These are phyloP conservation scores for Drosophila leontia DNA, from an alignment of 1,140 invertebrate species.

Conservation along the genomic window DNA sequence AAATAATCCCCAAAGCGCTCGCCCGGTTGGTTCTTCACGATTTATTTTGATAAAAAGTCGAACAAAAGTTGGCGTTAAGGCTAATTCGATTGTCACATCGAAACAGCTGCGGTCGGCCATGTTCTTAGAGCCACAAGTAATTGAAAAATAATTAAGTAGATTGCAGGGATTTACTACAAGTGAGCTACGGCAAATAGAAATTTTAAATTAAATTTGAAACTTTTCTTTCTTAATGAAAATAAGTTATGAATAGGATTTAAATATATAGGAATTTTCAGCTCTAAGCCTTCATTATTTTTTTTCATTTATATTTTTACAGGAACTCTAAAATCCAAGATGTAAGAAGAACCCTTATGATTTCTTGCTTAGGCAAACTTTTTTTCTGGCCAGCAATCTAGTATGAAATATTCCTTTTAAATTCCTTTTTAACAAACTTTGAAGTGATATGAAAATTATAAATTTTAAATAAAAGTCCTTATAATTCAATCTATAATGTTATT, in stretches of 20 bases:
- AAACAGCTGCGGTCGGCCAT: constrained; percentile 8
- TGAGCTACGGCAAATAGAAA: no score
- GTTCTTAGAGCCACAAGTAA: constrained; percentile 10
- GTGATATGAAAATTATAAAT: not conserved
- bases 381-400: not conserved
- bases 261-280: not conserved
- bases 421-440: not conserved
- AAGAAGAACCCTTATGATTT: not conserved
- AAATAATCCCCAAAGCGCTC: constrained; percentile 43
- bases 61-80: constrained; percentile 81
- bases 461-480: not conserved
- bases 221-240: not conserved
- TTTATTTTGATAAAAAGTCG: constrained; percentile 80
- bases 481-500: not conserved
- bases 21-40: constrained; percentile 63
- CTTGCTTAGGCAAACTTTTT: not conserved
- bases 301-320: no score
- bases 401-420: not conserved
- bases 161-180: not conserved
- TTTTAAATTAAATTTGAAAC: not conserved
- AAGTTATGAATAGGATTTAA: not conserved
- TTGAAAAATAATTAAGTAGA: constrained; percentile 4
- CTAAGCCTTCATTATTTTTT: no score
- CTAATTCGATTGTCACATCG: constrained; percentile 30
- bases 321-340: not conserved